phyloP scores from a whole-genome alignment of 64 coral and sea anemone species.

The Montipora sp. region DNA sequence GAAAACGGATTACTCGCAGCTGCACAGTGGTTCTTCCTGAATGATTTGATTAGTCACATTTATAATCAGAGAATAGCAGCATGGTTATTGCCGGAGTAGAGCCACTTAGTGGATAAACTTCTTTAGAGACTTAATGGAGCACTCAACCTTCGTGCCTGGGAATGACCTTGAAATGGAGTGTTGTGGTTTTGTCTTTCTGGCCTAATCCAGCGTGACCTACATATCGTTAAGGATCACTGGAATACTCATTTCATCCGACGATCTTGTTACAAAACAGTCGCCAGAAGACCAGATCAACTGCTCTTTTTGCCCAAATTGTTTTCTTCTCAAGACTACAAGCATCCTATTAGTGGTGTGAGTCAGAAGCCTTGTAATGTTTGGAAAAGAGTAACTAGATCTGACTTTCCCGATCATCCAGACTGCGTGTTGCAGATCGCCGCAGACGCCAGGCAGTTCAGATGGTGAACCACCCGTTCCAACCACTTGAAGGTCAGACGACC shows the following conservation, averaged over 20 bases:
- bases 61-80: constrained; percentile 34
- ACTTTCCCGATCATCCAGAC: too few species aligned
- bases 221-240: constrained; percentile 49
- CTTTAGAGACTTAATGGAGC: constrained; percentile 29
- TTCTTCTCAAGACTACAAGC: constrained; percentile 18
- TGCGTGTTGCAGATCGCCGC: too few species aligned
- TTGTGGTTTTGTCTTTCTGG: constrained; percentile 39
- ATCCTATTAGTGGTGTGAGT: not conserved
- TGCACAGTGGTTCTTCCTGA: constrained; percentile 41
- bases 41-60: not conserved
- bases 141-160: constrained; percentile 10
- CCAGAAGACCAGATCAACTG: constrained; percentile 57
- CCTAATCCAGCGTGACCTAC: constrained; percentile 14
- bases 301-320: constrained; percentile 31
- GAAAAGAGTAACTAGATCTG: too few species aligned
- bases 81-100: constrained; percentile 27
- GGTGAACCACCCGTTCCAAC: too few species aligned
- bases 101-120: constrained; percentile 43
- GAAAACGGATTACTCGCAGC: constrained; percentile 30
- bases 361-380: too few species aligned
- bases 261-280: constrained; percentile 43
- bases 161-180: constrained; percentile 6
- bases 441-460: too few species aligned
- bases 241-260: constrained; percentile 60
- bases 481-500: too few species aligned